Evolutionary conservation across 2,113 vertebrate species (phyloP).

Genomic region (Dromaius novaehollandiae): DNA sequence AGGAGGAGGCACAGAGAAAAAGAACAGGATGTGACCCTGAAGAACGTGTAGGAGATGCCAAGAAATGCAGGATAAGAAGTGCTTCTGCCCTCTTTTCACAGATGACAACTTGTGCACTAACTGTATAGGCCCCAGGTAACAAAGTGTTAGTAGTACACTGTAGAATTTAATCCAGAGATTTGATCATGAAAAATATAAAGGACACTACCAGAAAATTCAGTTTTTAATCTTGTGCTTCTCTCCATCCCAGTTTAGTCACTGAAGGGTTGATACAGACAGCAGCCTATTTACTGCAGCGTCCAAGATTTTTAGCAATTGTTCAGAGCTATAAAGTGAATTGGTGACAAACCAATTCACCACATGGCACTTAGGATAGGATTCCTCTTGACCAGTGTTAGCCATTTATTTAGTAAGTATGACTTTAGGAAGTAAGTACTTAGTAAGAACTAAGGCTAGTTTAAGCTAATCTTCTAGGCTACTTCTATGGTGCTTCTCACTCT

Average conservation of each 20-base stretch:
- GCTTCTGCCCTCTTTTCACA: neutral
- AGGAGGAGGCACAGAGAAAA: neutral
- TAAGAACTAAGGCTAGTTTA: neutral
- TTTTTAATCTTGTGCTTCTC: neutral
- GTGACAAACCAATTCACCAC: neutral
- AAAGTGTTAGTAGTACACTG: neutral
- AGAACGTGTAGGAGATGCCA: neutral
- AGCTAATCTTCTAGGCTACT: neutral
- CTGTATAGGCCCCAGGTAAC: neutral
- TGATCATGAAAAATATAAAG: neutral
- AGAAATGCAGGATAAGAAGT: neutral
- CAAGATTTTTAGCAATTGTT: neutral
- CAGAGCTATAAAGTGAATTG: rapidly evolving
- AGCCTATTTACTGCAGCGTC: neutral
- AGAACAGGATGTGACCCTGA: neutral
- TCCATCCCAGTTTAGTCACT: neutral
- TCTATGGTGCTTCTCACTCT: neutral
- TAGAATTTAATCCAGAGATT: neutral
- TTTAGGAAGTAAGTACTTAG: neutral
- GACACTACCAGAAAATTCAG: neutral
- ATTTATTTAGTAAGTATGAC: neutral
- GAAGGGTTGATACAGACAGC: neutral
- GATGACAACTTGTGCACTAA: neutral
- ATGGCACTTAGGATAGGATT: neutral
- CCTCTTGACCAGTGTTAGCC: neutral